Evolutionary conservation across 2,113 vertebrate genomes (phyloP).

Genomic region (Istiophorus platypterus): DNA sequence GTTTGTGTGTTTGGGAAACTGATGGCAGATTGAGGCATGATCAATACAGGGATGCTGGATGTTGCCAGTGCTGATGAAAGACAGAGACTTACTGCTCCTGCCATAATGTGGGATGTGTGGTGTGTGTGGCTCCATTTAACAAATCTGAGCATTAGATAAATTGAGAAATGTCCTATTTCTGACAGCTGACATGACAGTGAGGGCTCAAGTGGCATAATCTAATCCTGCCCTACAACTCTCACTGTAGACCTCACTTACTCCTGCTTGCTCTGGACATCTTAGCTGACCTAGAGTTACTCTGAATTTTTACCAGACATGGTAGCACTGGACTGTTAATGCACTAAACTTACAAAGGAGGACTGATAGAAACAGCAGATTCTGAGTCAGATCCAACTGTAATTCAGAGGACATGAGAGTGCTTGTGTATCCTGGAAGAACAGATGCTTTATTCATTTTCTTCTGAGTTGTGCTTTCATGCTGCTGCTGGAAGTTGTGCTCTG

Average conservation of each 20-base stretch:
- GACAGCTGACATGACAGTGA: slow-evolving; percentile 1
- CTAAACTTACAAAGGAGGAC: slow-evolving; percentile 10
- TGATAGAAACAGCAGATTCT: slow-evolving; percentile 62
- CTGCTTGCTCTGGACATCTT: neutral
- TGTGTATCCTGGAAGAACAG: slow-evolving; percentile 59
- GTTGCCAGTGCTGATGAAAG: neutral
- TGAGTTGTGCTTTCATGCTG: slow-evolving; percentile 19
- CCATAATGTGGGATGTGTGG: neutral
- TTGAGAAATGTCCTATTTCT: neutral
- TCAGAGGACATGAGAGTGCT: slow-evolving; percentile 32
- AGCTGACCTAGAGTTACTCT: slow-evolving; percentile 6
- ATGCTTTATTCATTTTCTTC: slow-evolving; percentile 68
- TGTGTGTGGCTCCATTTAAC: neutral
- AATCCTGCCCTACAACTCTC: neutral
- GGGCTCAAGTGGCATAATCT: neutral
- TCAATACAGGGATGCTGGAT: neutral
- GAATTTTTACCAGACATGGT: slow-evolving; percentile 9
- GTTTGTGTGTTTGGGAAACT: slow-evolving; percentile 17
- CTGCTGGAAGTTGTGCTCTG: slow-evolving; percentile 10
- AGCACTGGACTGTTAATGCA: neutral
- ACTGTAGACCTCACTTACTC: slow-evolving; percentile 2
- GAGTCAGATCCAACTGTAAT: slow-evolving; percentile 31
- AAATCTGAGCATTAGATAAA: neutral
- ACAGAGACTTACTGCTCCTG: neutral
- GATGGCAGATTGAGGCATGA: slow-evolving; percentile 19